Base-by-base conservation (phyloP, 2,888 invertebrate genomes). In the Onthophagus sagittarius region DNA sequence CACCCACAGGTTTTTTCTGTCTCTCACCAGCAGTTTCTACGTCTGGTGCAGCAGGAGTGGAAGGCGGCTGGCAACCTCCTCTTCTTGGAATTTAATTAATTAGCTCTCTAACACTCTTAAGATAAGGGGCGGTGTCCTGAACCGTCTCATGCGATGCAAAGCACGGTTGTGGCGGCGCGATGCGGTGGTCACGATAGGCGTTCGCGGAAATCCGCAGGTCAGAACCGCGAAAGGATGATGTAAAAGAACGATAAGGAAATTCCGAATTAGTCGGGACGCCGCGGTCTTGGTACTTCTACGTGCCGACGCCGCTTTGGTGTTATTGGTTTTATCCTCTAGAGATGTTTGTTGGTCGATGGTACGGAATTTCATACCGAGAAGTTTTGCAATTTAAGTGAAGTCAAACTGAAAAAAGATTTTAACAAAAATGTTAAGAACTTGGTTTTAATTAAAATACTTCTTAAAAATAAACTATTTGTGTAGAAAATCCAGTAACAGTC, bases 1-100 rank as follows among this genome's bases (percentile, higher is more conserved):
- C 53, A 39, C 70, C 64, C 72, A 53, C 72, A 63, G 64, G 23
- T 23, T 23, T 65, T 53, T 73, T 64, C 63, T 32, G 69, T 9
- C 14, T 32, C 33, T 63, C 15, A n/a, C 53, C 69, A 32, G 31
- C 39, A 23, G 65, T 31, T 62, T 32, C 70, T 70, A 39, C 69
- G 39, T 72, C 62, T 15, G 15, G 15, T 31, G 33, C 15, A 15
- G 65, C 23, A 15, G 39, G 67, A 23, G 39, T n/a, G 23, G 67
- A 72, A 72, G 53, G 14, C 33, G 63, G 62, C 65, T 69, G 64
- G 33, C 15, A 71, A 71, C 70, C 67, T 62, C 76, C 70, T 64
- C 72, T 82, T 82, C 82, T 79, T 77, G 79, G 82, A 82, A 83
- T 81, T 81, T 81, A 83, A 83, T 83, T 83, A 83, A 83, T 83